Base-by-base conservation (phyloP, 2,113 vertebrate genomes). In the Carettochelys insculpta region DNA sequence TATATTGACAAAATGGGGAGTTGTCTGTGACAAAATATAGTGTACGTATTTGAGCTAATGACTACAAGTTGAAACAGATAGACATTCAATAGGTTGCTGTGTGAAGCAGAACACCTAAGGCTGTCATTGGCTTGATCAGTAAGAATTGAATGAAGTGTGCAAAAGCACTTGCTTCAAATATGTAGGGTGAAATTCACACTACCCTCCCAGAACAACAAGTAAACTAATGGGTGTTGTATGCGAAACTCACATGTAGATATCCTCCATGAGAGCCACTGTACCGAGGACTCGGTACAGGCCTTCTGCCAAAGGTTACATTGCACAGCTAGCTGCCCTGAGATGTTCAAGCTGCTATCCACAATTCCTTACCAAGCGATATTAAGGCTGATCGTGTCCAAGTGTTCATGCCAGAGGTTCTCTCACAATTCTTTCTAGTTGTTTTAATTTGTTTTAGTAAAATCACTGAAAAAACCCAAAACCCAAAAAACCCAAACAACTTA, bases 361-460 rank as follows among this genome's bases (percentile, higher is more conserved):
- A n/a, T n/a, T n/a, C n/a, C n/a, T n/a, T n/a, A n/a, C n/a, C n/a
- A n/a, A n/a, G n/a, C n/a, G n/a, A n/a, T n/a, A n/a, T n/a, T 76
- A 19, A 83, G 45, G 65, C 80, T 50, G 85, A n/a, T 11, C 8
- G 19, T 12, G 27, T 56, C 75, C 54, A 3, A 56, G 17, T 8
- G 47, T 68, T 89, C 22, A 84, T 43, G 47, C 76, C 20, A 75
- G 11, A 83, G 86, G 41, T 48, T 87, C 24, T 61, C 65, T 91
- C 82, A n/a, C n/a, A 47, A 68, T 91, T 84, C 51, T 54, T 25
- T 82, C 52, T 73, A 89, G 83, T 61, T 0, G 10, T 61, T 76
- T 89, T n/a, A n/a, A n/a, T n/a, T n/a, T 80, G 52, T 65, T 93
- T 86, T 53, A 76, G 27, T 75, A 79, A 86, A 88, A 80, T n/a